phyloP scores from a whole-genome alignment of 2,113 vertebrate species.

The Anolis carolinensis region DNA sequence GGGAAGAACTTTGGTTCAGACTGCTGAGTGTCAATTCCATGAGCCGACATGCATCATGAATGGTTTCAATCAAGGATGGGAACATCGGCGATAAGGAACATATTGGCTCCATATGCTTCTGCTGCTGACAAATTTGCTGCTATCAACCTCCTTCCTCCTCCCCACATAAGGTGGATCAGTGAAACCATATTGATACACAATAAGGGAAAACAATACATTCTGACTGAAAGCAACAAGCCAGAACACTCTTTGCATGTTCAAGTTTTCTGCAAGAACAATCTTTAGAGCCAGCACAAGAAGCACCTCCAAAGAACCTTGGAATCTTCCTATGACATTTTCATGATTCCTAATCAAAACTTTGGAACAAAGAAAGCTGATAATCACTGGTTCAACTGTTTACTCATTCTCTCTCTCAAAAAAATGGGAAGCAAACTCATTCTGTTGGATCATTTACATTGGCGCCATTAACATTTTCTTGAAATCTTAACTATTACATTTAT shows the following conservation, averaged over 20 bases:
- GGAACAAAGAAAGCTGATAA: constrained; percentile 32
- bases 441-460: neutral
- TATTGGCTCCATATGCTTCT: neutral
- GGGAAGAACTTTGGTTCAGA: neutral
- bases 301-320: constrained; percentile 2
- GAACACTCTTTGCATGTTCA: neutral
- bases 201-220: neutral
- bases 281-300: neutral
- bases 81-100: neutral
- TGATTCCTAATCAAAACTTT: constrained; percentile 8
- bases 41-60: no score
- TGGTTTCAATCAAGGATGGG: neutral
- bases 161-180: neutral
- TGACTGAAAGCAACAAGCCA: constrained; percentile 16
- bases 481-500: constrained; percentile 9
- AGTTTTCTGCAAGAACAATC: constrained; percentile 1
- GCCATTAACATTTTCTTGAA: neutral
- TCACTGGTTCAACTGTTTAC: neutral
- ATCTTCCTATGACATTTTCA: neutral
- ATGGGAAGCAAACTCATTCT: constrained; percentile 15
- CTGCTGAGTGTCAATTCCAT: neutral
- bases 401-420: neutral
- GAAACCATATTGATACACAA: neutral
- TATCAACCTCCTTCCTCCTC: no score
- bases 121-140: neutral